These are phyloP conservation scores for Plumapathes pennacea DNA, from an alignment of 92 coral and sea anemone species.

Conservation along the genomic window DNA sequence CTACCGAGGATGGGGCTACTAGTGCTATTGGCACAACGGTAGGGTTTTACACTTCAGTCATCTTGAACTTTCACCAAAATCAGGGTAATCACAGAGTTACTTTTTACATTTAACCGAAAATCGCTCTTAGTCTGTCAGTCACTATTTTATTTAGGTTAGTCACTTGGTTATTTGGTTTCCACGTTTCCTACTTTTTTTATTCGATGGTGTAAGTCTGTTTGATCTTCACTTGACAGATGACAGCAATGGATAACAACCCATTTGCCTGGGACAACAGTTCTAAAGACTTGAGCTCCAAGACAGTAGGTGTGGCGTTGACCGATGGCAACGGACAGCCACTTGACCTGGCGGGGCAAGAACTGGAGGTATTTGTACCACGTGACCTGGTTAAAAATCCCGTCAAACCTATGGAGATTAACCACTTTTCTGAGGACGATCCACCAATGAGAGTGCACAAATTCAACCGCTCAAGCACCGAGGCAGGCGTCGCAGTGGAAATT, in stretches of 20 bases:
- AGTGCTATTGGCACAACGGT: slow-evolving; percentile 91
- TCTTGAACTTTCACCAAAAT: too few species aligned
- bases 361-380: slow-evolving; percentile 84
- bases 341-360: slow-evolving; percentile 72
- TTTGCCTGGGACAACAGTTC: slow-evolving; percentile 76
- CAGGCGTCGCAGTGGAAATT: slow-evolving; percentile 77
- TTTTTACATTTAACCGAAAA: too few species aligned
- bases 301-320: slow-evolving; percentile 75
- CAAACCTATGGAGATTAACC: slow-evolving; percentile 72
- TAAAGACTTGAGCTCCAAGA: slow-evolving; percentile 81
- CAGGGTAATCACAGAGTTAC: too few species aligned
- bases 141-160: too few species aligned
- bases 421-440: slow-evolving; percentile 64
- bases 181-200: background rate
- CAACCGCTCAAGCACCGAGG: slow-evolving; percentile 73
- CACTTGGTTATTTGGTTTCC: background rate
- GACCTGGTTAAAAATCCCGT: slow-evolving; percentile 68
- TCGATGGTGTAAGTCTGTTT: background rate
- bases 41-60: too few species aligned
- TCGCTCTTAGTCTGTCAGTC: too few species aligned
- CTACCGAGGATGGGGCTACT: slow-evolving; percentile 78
- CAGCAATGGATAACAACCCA: slow-evolving; percentile 85
- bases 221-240: slow-evolving; percentile 38
- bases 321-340: slow-evolving; percentile 85
- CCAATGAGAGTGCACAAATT: slow-evolving; percentile 90